Conservation (phyloP, 1,140 invertebrate genomes). For the Drosophila kikkawai region DNA sequence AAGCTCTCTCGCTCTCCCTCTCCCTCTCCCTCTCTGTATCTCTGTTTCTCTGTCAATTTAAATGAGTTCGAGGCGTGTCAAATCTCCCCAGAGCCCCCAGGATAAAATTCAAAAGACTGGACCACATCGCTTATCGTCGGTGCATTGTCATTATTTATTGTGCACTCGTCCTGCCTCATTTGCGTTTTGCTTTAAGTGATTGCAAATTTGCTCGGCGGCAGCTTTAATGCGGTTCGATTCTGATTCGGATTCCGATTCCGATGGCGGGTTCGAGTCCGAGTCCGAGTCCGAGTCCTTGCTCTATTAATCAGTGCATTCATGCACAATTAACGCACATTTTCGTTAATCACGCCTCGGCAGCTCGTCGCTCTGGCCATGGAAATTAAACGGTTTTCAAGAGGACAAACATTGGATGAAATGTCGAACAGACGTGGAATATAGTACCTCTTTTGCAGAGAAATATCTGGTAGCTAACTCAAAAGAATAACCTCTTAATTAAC, state of each 20-base stretch:
- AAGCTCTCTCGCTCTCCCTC: slow-evolving; percentile 29
- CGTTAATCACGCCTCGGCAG: slow-evolving; percentile 74
- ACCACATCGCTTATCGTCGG: slow-evolving; percentile 38
- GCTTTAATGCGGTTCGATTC: slow-evolving; percentile 44
- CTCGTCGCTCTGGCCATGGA: slow-evolving; percentile 24
- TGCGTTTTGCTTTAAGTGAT: slow-evolving; percentile 55
- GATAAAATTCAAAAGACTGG: slow-evolving; percentile 3
- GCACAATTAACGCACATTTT: slow-evolving; percentile 71
- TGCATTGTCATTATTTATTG: slow-evolving; percentile 65
- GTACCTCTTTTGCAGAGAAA: not conserved
- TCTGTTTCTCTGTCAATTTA: slow-evolving; percentile 45
- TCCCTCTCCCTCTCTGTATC: slow-evolving; percentile 19
- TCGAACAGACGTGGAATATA: slow-evolving; percentile 8
- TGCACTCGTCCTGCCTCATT: slow-evolving; percentile 43
- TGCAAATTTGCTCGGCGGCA: slow-evolving; percentile 36
- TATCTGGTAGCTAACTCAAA: not conserved
- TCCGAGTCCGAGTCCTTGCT: slow-evolving; percentile 25
- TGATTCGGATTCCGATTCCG: not conserved
- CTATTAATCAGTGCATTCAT: slow-evolving; percentile 73
- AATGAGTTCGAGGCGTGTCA: slow-evolving; percentile 46
- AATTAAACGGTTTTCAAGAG: slow-evolving; percentile 24
- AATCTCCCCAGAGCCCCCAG: slow-evolving; percentile 25
- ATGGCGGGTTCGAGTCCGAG: not conserved
- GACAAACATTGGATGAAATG: slow-evolving; percentile 16
- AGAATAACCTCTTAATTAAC: not conserved